phyloP scores from a whole-genome alignment of 2,113 vertebrate species.

The Heloderma charlesbogerti region DNA sequence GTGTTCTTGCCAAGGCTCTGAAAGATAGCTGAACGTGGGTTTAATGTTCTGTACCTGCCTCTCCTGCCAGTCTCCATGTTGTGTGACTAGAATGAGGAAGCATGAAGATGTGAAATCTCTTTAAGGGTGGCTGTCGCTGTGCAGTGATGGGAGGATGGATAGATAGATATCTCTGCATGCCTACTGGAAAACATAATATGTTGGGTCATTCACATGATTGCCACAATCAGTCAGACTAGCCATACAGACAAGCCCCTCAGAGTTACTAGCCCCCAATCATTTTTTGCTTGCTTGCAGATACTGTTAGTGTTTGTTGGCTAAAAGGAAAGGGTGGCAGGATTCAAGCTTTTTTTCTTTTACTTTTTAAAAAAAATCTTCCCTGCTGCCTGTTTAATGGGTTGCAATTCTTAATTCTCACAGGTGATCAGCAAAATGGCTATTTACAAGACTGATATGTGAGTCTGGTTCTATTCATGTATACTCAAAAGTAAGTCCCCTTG shows the following conservation, averaged over 20 bases:
- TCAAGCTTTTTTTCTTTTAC: neutral
- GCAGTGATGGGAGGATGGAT: neutral
- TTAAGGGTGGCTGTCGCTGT: neutral
- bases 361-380: neutral
- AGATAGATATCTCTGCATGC: neutral
- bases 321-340: neutral
- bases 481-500: neutral
- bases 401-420: neutral
- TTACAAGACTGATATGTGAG: neutral
- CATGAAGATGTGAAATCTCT: neutral
- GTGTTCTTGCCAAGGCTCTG: neutral
- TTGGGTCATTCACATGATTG: neutral
- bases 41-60: neutral
- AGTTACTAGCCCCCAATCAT: neutral
- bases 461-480: neutral
- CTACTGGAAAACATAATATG: neutral
- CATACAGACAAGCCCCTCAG: neutral
- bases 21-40: conserved; percentile 11
- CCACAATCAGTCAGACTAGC: neutral
- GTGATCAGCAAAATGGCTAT: neutral
- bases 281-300: neutral
- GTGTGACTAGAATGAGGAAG: neutral
- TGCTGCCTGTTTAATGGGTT: neutral
- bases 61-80: neutral
- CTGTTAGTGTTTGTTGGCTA: neutral